A percentile compares a stretch with the other conserved stretches of the same genome.
Evolutionary conservation across 2,888 invertebrate genomes (phyloP).

Genomic region (Nezara viridula): DNA sequence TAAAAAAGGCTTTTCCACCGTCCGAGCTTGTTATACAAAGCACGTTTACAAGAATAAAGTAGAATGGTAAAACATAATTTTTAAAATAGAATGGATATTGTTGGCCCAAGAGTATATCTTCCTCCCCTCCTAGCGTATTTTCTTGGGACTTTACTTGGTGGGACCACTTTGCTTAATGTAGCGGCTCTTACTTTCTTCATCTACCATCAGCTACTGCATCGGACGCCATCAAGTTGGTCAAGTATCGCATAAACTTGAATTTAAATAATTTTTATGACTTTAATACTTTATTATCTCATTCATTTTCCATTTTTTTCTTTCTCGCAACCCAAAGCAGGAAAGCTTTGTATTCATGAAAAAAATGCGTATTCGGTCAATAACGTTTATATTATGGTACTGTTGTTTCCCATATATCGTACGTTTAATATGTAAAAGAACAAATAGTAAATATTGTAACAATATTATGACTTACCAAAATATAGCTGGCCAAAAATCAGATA

Average conservation of each 20-base stretch:
- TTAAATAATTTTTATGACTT: not conserved
- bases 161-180: constrained; percentile 22
- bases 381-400: no score
- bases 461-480: no score
- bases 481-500: no score
- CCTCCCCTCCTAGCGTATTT: not conserved
- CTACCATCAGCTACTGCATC: not conserved
- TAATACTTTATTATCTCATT: no score
- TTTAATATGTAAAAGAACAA: no score
- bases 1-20: not conserved
- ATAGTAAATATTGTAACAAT: no score
- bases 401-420: no score
- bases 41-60: constrained; percentile 21
- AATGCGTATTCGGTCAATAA: no score
- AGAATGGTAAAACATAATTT: constrained; percentile 32
- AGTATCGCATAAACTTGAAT: not conserved
- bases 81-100: constrained; percentile 7
- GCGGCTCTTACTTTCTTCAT: not conserved
- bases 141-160: not conserved
- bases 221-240: not conserved
- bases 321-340: no score
- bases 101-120: not conserved
- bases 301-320: no score
- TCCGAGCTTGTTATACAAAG: not conserved
- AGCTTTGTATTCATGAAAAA: no score